Evolutionary conservation across 2,888 invertebrate species (phyloP).

Genomic region (Tholera decimalis): DNA sequence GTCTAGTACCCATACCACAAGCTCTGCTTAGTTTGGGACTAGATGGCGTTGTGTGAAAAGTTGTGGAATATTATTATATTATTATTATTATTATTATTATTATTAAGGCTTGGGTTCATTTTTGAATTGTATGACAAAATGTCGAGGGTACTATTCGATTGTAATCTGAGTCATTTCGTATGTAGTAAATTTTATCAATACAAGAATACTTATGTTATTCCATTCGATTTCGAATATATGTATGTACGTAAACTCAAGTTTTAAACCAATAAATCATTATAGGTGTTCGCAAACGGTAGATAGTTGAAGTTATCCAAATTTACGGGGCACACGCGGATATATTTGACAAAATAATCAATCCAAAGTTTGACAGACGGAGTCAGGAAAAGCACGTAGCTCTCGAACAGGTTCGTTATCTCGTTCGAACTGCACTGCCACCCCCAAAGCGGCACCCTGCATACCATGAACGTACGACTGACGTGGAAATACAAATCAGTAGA

Average conservation of each 20-base stretch:
- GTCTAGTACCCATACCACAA: no score
- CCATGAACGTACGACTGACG: slow-evolving; percentile 59
- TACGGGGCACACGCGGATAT: slow-evolving; percentile 58
- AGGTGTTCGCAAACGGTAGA: slow-evolving; percentile 24
- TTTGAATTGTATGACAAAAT: slow-evolving; percentile 36
- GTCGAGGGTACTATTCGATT: slow-evolving; percentile 36
- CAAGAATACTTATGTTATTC: no score
- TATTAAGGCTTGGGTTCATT: slow-evolving; percentile 31
- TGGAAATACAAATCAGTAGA: slow-evolving; percentile 60
- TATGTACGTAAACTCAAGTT: slow-evolving; percentile 1
- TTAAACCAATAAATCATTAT: slow-evolving; percentile 15
- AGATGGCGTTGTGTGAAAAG: no score
- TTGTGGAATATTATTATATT: no score
- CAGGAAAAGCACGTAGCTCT: slow-evolving; percentile 77
- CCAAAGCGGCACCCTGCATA: slow-evolving; percentile 61
- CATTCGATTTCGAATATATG: no score
- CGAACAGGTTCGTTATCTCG: slow-evolving; percentile 81
- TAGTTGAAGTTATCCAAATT: slow-evolving; percentile 36
- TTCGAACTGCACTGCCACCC: slow-evolving; percentile 70
- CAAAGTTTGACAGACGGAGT: slow-evolving; percentile 80
- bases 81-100: no score
- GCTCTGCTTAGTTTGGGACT: no score
- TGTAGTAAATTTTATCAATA: no score
- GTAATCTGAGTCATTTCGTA: slow-evolving; percentile 4
- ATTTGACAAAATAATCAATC: slow-evolving; percentile 82